Conservation (phyloP, 2,113 vertebrate species). For the Oncorhynchus gorbuscha region DNA sequence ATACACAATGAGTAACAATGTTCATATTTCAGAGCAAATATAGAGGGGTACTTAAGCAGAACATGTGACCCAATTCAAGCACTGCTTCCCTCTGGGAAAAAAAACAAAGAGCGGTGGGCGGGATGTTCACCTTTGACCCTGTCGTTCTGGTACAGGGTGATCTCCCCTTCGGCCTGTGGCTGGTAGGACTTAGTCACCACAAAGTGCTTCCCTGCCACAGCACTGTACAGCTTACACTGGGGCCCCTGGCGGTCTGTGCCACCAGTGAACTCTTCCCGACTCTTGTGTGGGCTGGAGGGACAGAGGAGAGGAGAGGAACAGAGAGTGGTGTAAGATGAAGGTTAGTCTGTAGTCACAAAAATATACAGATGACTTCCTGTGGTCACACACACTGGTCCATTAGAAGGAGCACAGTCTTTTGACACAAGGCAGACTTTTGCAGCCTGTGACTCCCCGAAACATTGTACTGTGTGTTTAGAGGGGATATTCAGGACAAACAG, state of each 20-base stretch:
- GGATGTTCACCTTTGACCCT: slow-evolving; percentile 83
- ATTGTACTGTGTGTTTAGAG: too few species aligned
- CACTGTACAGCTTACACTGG: slow-evolving; percentile 85
- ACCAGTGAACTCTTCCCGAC: not conserved
- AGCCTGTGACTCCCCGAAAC: too few species aligned
- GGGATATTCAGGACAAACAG: too few species aligned
- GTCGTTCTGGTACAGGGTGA: slow-evolving; percentile 85
- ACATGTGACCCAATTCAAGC: not conserved
- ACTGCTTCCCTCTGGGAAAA: not conserved
- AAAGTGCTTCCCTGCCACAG: slow-evolving; percentile 84
- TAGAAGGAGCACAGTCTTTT: too few species aligned
- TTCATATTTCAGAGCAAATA: too few species aligned
- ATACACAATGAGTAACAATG: too few species aligned
- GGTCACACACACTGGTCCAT: too few species aligned
- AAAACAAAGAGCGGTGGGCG: not conserved
- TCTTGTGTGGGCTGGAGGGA: not conserved
- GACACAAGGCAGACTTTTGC: too few species aligned
- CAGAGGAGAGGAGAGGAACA: not conserved
- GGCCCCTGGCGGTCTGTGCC: slow-evolving; percentile 64
- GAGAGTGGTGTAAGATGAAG: not conserved
- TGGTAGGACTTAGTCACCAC: slow-evolving; percentile 86
- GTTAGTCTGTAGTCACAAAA: not conserved
- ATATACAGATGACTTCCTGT: not conserved
- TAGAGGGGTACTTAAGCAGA: too few species aligned
- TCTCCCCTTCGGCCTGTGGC: slow-evolving; percentile 86